Evolutionary conservation across 2,888 invertebrate genomes (phyloP), one percentile per base, ranked within the genome.

Genomic region (Malachius bipustulatus): DNA sequence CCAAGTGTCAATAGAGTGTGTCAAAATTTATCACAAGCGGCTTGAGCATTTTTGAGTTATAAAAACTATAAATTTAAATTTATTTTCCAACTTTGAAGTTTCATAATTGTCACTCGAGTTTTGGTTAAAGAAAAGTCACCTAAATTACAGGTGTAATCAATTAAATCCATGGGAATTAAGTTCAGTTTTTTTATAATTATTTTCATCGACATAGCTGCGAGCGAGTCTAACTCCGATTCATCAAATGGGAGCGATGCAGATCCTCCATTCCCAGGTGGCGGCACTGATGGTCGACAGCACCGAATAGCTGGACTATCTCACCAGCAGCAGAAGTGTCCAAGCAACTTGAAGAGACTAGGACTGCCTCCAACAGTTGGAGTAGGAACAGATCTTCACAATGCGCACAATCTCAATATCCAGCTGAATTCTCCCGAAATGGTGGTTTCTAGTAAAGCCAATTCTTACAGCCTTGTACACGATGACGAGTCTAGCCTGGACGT

Each of bases 401-500:
- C 57, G 34, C 56, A 58, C 40, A 54, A 51, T 45, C 51, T 61
- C 39, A 62, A 57, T 41, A 58, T 62, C 36, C 59, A 59, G 39
- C 47, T 62, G 31, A 60, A 61, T 49, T 61, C 61, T 1, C 50
- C 60, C 12, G 62, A 62, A 46, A 40, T 60, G 35, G n/a, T 19
- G 6, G 61, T 59, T 39, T 53, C 60, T 36, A 51, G 54, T 24
- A 67, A 64, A 48, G 58, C 62, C 33, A 65, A 64, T 53, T 63
- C 60, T 27, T 66, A 64, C 45, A 62, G 62, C 36, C 59, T 64
- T 36, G 62, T 70, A 49, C 69, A 69, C 47, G 76, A 76, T 50
- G 77, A 77, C 43, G 77, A 77, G 50, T 74, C 74, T 14, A 74
- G 74, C 54, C 61, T 75, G 35, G 75, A 76, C 46, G 71, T 74